Evolutionary conservation across 2,113 vertebrate genomes (phyloP).

Genomic region (Psephotus haematonotus): DNA sequence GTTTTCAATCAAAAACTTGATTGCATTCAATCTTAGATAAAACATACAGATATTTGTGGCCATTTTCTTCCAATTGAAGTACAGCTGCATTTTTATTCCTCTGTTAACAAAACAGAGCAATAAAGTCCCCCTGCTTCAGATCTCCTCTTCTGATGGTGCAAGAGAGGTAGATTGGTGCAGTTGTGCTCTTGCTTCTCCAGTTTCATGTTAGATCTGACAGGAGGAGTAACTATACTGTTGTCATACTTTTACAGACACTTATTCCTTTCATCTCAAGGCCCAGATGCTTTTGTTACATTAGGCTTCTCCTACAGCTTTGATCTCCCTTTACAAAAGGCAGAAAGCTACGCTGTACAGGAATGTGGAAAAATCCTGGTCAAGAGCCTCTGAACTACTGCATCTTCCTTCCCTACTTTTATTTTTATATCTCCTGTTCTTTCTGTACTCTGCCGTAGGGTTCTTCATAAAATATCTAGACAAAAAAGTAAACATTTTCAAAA

Average conservation of each 20-base stretch:
- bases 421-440: background rate
- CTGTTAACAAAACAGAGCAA: background rate
- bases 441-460: slow-evolving; percentile 15
- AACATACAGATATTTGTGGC: background rate
- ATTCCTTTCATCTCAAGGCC: slow-evolving; percentile 16
- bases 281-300: slow-evolving; percentile 19
- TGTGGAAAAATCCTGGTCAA: slow-evolving; percentile 6
- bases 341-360: background rate
- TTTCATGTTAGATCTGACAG: slow-evolving; percentile 20
- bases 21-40: background rate
- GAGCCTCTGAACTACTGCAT: background rate
- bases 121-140: background rate
- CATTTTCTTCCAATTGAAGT: background rate
- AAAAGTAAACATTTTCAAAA: slow-evolving; percentile 43
- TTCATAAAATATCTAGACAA: slow-evolving; percentile 8
- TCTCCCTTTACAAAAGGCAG: slow-evolving; percentile 63
- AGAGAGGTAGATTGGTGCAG: background rate
- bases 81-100: background rate
- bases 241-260: background rate
- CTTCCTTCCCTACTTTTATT: background rate
- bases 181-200: background rate
- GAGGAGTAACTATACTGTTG: background rate
- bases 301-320: slow-evolving; percentile 62
- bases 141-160: background rate
- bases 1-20: background rate